Evolutionary conservation across 1,140 invertebrate species (phyloP), one percentile per base, ranked within the genome.

Genomic region (Elysia chlorotica): DNA sequence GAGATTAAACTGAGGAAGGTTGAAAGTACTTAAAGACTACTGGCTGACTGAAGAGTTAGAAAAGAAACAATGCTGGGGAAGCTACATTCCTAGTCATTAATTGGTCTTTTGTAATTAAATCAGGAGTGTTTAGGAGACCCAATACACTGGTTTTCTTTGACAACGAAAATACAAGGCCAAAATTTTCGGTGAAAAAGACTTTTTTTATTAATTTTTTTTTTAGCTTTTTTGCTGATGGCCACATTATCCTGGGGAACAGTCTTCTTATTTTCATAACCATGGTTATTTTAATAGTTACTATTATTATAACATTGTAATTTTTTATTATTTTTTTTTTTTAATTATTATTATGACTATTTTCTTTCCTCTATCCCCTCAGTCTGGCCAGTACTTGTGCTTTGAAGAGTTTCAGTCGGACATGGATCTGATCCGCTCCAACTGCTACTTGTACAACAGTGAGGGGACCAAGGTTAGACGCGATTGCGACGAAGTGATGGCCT

Each of bases 351-450:
- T 21, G 21, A n/a, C 38, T n/a, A n/a, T n/a, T 28, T 28, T 35
- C 23, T 1, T 59, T 17, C 33, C 33, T 54, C 38, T 59, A 61
- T 63, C 61, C 37, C 78, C 80, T 17, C 73, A 87, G 86, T 70
- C 48, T 65, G 76, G 75, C 4, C 69, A 67, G 41, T 88, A 87
- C 66, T 19, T 37, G 21, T 76, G 81, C 28, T 80, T 85, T 79
- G 80, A 82, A n/a, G 85, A 85, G 30, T 87, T 87, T 57, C 83
- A 87, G 71, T 56, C 70, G 0, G 87, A 88, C 75, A 87, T 88
- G 86, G 68, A 83, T 56, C 80, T 87, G 19, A 81, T 88, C 14
- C 75, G 80, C 30, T 78, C 81, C 41, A 88, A 88, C 74, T 88
- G 87, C 78, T 77, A 80, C 54, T 61, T 81, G n/a, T 88, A 88